These are phyloP conservation scores for Eilema sororculum DNA, from an alignment of 2,888 invertebrate species.

Conservation along the genomic window DNA sequence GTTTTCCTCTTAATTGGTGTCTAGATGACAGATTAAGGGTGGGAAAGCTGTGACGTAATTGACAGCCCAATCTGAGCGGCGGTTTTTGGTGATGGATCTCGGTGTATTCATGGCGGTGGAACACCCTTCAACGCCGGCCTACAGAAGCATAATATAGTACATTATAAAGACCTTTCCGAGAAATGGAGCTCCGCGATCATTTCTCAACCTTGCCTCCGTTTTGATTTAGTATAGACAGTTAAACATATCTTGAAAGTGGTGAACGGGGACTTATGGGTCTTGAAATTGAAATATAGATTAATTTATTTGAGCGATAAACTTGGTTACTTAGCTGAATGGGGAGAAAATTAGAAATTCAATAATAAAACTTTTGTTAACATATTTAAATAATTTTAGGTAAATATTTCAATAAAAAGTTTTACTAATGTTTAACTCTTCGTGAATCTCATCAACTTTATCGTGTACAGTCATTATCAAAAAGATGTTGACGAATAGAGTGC, in stretches of 20 bases:
- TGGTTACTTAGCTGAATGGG: too few species aligned
- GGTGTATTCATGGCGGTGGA: slow-evolving; percentile 33
- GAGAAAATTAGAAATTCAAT: too few species aligned
- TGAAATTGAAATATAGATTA: slow-evolving; percentile 7
- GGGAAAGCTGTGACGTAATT: slow-evolving; percentile 81
- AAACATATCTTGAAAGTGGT: slow-evolving; percentile 22
- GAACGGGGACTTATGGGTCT: slow-evolving; percentile 12
- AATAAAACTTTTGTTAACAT: too few species aligned
- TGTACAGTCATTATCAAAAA: too few species aligned
- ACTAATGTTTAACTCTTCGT: too few species aligned
- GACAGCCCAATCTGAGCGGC: slow-evolving; percentile 80
- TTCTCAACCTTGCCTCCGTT: slow-evolving; percentile 27
- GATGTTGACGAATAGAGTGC: too few species aligned
- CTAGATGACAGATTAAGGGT: slow-evolving; percentile 84
- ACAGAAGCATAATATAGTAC: slow-evolving; percentile 7
- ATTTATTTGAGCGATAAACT: slow-evolving; percentile 1
- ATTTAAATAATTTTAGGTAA: too few species aligned
- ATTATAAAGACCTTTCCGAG: slow-evolving; percentile 27
- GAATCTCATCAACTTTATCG: too few species aligned
- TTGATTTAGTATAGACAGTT: slow-evolving; percentile 29
- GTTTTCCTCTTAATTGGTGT: slow-evolving; percentile 82
- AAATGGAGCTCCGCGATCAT: slow-evolving; percentile 26
- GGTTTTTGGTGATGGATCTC: slow-evolving; percentile 75
- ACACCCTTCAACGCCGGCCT: slow-evolving; percentile 17
- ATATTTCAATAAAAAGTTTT: too few species aligned